Evolutionary conservation across 2,888 invertebrate species (phyloP).

Genomic region (Athalia rosae): DNA sequence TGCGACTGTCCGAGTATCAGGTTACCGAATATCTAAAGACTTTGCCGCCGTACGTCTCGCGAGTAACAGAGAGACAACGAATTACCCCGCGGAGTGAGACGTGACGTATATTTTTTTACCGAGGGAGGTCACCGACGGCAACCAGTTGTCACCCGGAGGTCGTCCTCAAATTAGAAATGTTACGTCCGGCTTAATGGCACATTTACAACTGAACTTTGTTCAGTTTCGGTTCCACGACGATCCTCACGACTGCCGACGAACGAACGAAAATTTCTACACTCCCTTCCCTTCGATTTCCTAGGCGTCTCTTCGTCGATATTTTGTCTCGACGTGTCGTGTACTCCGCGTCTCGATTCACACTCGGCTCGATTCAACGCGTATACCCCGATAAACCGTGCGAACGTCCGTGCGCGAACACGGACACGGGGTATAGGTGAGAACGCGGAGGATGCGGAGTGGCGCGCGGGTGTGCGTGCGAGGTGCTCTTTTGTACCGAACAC

Average conservation of each 20-base stretch:
- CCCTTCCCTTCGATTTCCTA: no score
- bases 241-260: slow-evolving; percentile 14
- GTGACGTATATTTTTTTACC: slow-evolving; percentile 17
- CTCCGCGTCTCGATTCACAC: no score
- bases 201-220: slow-evolving; percentile 42
- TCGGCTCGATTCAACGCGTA: no score
- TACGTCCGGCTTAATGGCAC: slow-evolving; percentile 26
- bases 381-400: no score
- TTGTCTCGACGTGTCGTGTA: no score
- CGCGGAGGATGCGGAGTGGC: no score
- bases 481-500: slow-evolving; percentile 3
- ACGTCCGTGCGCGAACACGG: no score
- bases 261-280: slow-evolving; percentile 1
- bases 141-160: slow-evolving; percentile 32
- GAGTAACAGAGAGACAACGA: slow-evolving; percentile 18
- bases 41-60: slow-evolving; percentile 49
- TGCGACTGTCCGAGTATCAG: slow-evolving; percentile 52
- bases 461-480: neutral
- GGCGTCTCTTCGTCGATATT: no score
- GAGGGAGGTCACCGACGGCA: slow-evolving; percentile 36
- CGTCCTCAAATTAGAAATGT: slow-evolving; percentile 31
- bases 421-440: no score
- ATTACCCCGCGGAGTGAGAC: neutral
- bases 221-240: neutral
- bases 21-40: slow-evolving; percentile 59